Percentiles rank a stretch among this genome's conserved stretches.
phyloP scores from a whole-genome alignment of 2,888 invertebrate species.

The Herminia tarsipennalis region DNA sequence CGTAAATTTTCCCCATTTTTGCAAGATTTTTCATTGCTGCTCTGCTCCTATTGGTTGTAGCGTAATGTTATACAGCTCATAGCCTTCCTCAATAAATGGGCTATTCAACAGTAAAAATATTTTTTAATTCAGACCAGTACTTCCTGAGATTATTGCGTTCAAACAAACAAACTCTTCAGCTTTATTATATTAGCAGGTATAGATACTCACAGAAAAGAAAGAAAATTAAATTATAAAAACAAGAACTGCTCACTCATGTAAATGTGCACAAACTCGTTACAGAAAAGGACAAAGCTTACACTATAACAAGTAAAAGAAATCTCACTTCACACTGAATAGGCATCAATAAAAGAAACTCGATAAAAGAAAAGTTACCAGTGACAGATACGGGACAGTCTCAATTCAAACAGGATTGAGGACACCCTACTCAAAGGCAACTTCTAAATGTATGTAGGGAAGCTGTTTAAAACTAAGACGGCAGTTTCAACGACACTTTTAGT shows the following conservation, averaged over 20 bases:
- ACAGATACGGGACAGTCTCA: slow-evolving; percentile 44
- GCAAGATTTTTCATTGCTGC: no score
- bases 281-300: slow-evolving; percentile 25
- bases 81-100: no score
- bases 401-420: slow-evolving; percentile 42
- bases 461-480: slow-evolving; percentile 48
- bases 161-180: no score
- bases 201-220: neutral
- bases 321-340: slow-evolving; percentile 28
- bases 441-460: slow-evolving; percentile 38
- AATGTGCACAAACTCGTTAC: slow-evolving; percentile 22
- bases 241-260: slow-evolving; percentile 19
- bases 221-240: slow-evolving; percentile 12
- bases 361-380: slow-evolving; percentile 56
- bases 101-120: no score
- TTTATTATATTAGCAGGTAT: no score
- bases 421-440: slow-evolving; percentile 51
- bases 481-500: slow-evolving; percentile 43
- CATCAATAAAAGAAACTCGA: slow-evolving; percentile 51
- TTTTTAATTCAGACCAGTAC: no score
- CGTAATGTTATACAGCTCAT: no score
- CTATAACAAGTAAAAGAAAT: slow-evolving; percentile 36
- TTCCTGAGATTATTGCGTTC: no score
- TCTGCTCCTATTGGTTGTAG: no score
- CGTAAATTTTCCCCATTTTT: no score